Conservation (phyloP, 2,113 vertebrate species). For the Pipra filicauda region DNA sequence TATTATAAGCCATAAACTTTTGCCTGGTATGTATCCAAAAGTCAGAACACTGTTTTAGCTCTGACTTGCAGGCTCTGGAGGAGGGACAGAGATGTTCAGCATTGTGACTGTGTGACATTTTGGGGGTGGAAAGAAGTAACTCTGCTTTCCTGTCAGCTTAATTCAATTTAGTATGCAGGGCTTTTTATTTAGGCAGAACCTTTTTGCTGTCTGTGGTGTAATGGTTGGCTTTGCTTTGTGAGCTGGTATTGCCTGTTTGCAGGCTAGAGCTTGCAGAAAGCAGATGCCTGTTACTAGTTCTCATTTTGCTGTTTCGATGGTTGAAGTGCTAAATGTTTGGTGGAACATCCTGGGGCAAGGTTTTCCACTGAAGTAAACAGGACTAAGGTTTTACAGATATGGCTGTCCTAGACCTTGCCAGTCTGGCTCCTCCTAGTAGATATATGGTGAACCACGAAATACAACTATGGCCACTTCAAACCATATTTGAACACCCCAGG, state of each 20-base stretch:
- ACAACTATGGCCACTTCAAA: background rate
- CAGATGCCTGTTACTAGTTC: background rate
- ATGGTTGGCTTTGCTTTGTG: background rate
- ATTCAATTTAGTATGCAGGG: background rate
- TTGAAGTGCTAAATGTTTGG: background rate
- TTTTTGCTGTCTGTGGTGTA: background rate
- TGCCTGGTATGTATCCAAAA: background rate
- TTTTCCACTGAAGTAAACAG: background rate
- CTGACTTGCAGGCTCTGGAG: conserved; percentile 14
- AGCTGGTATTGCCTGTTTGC: background rate
- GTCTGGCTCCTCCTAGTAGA: background rate
- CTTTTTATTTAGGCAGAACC: background rate
- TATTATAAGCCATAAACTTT: background rate
- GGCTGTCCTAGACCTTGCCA: background rate
- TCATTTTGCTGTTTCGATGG: background rate
- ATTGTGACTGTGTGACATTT: conserved; percentile 16
- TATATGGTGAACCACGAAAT: background rate
- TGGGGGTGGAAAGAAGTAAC: conserved; percentile 12
- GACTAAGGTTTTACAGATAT: background rate
- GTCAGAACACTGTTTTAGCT: background rate
- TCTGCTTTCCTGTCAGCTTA: background rate
- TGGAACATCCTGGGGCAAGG: background rate
- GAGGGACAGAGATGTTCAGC: background rate
- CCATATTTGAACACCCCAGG: background rate
- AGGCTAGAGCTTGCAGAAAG: background rate